Percentiles rank a stretch among this genome's conserved stretches.
phyloP scores from a whole-genome alignment of 2,888 invertebrate species.

The Yponomeuta malinellus region DNA sequence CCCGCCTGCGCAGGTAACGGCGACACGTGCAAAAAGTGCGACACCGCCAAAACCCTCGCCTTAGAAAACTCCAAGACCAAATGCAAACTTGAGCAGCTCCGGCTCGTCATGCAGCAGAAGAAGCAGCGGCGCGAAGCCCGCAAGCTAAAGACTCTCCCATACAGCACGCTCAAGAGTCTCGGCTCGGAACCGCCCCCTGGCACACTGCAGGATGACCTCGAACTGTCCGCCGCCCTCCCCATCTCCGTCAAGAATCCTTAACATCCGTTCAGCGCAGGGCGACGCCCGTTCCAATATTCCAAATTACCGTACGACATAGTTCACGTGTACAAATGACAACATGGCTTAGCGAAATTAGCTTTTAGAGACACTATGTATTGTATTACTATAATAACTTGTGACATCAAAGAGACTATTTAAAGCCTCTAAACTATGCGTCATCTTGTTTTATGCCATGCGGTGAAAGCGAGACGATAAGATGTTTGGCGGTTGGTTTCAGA shows the following conservation, averaged over 20 bases:
- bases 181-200: constrained; percentile 90
- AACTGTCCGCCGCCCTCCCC: constrained; percentile 47
- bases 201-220: constrained; percentile 85
- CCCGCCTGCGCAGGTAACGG: constrained; percentile 36
- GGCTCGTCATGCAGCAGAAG: constrained; percentile 93
- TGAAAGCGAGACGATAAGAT: too few relatives aligned
- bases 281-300: constrained; percentile 36
- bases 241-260: constrained; percentile 8
- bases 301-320: constrained; percentile 45
- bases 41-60: constrained; percentile 70
- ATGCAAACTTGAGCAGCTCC: constrained; percentile 90
- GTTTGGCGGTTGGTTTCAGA: too few relatives aligned
- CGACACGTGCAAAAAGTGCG: constrained; percentile 64
- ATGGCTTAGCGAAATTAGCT: constrained; percentile 2
- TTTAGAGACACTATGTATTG: background rate
- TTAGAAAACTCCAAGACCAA: constrained; percentile 86
- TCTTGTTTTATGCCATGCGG: too few relatives aligned
- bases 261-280: background rate
- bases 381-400: too few relatives aligned
- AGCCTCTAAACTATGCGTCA: too few relatives aligned
- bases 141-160: constrained; percentile 81
- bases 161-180: constrained; percentile 83
- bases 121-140: constrained; percentile 88
- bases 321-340: constrained; percentile 21
- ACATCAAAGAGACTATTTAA: too few relatives aligned